Conservation (phyloP, 2,888 invertebrate species). For the Pammene fasciana region DNA sequence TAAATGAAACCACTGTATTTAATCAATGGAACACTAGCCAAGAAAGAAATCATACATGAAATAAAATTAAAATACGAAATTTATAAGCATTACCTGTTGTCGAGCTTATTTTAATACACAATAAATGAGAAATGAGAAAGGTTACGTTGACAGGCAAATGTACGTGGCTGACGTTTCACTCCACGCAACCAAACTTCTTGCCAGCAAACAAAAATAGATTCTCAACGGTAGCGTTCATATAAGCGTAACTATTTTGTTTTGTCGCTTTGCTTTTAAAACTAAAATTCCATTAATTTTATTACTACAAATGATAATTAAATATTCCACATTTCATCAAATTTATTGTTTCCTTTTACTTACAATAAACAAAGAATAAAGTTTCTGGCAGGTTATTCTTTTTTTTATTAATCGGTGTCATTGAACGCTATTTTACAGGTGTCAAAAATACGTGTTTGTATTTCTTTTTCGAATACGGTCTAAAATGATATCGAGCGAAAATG, state of each 20-base stretch:
- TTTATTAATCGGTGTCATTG: conserved; percentile 7
- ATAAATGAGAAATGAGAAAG: conserved; percentile 49
- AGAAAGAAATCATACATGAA: conserved; percentile 27
- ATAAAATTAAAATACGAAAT: conserved; percentile 23
- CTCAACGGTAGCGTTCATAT: conserved; percentile 45
- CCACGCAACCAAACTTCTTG: conserved; percentile 76
- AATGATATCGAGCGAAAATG: conserved; percentile 55
- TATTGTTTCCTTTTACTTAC: not conserved
- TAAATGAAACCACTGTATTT: conserved; percentile 32
- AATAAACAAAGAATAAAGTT: not conserved
- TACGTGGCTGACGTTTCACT: conserved; percentile 83
- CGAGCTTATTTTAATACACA: conserved; percentile 46
- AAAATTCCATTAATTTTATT: not conserved
- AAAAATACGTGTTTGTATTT: conserved; percentile 63
- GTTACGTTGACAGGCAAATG: conserved; percentile 62
- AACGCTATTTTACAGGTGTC: conserved; percentile 47
- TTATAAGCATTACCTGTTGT: conserved; percentile 47
- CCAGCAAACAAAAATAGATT: conserved; percentile 49
- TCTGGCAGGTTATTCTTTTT: conserved; percentile 22
- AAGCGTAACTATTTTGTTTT: not conserved
- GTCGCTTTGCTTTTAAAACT: not conserved
- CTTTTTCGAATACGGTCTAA: conserved; percentile 46
- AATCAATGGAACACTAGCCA: conserved; percentile 40
- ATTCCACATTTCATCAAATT: not conserved
- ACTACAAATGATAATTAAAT: not conserved